These are phyloP conservation scores for Alexandromys fortis DNA, from an alignment of 2,113 vertebrate genomes.

Conservation along the genomic window DNA sequence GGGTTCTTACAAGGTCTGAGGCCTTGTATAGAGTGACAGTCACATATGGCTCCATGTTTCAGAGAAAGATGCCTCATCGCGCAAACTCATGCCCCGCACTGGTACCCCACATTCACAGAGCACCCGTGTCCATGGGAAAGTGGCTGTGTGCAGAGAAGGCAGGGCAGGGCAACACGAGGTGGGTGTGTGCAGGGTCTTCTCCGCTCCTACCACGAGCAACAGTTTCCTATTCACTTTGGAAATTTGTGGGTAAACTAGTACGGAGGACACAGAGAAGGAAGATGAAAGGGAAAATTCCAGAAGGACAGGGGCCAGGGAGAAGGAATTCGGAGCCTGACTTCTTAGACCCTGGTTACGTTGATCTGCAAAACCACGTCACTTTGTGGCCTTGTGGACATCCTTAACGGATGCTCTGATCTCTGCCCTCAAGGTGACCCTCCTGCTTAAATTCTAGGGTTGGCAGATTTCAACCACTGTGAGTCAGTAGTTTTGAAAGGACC, in stretches of 20 bases:
- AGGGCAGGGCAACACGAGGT: fast-evolving
- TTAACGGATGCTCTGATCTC: neutral
- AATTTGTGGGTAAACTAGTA: fast-evolving
- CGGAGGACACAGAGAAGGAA: neutral
- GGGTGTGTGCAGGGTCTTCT: neutral
- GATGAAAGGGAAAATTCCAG: neutral
- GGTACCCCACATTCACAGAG: neutral
- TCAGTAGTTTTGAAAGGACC: neutral
- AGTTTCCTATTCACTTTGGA: neutral
- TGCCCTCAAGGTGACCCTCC: neutral
- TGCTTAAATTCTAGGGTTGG: neutral
- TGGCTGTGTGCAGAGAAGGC: fast-evolving
- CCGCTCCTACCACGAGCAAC: neutral
- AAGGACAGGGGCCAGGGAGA: neutral
- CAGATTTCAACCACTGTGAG: neutral
- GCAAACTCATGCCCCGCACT: neutral
- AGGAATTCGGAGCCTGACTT: neutral
- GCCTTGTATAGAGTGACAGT: neutral
- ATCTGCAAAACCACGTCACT: neutral
- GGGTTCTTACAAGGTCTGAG: neutral
- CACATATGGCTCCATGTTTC: fast-evolving
- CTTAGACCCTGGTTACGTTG: neutral
- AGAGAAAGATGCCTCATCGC: neutral
- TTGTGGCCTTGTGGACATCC: neutral
- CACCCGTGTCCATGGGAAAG: fast-evolving